These are phyloP conservation scores for Zoanthus solanderi DNA, from an alignment of 92 coral and sea anemone species.

Conservation along the genomic window DNA sequence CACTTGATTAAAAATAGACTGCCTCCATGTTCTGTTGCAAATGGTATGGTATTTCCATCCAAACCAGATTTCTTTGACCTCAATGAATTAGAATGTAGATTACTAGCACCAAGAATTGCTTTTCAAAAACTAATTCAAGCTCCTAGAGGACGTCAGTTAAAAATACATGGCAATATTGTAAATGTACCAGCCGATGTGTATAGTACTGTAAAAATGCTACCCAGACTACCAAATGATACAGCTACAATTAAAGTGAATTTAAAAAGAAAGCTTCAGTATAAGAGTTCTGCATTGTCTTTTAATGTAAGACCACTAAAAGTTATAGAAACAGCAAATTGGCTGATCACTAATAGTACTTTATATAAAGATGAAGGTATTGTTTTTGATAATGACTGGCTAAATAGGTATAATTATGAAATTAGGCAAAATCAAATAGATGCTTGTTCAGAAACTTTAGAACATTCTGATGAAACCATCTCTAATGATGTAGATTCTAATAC, in stretches of 20 bases:
- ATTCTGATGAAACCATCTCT: background rate
- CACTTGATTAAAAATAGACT: too few species aligned
- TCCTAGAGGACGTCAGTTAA: slow-evolving; percentile 57
- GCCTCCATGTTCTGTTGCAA: too few species aligned
- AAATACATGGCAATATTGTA: slow-evolving; percentile 15
- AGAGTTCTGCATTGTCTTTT: slow-evolving; percentile 26
- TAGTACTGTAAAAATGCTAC: slow-evolving; percentile 38
- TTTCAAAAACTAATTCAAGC: slow-evolving; percentile 31
- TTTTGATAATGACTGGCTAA: background rate
- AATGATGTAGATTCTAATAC: background rate
- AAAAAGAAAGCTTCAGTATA: slow-evolving; percentile 38
- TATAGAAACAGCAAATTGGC: slow-evolving; percentile 38
- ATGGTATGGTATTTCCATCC: too few species aligned
- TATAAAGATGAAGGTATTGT: slow-evolving; percentile 25
- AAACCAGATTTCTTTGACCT: too few species aligned
- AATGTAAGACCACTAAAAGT: slow-evolving; percentile 58
- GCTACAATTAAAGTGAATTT: slow-evolving; percentile 45
- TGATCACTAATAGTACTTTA: slow-evolving; percentile 1
- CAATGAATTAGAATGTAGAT: too few species aligned
- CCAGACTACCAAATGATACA: slow-evolving; percentile 33
- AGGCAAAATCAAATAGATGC: slow-evolving; percentile 37
- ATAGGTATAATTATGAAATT: too few species aligned
- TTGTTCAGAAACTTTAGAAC: slow-evolving; percentile 15
- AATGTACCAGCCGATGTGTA: slow-evolving; percentile 61
- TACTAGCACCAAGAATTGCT: background rate